Conservation (phyloP, 2,797 vertebrate species). For the Enteromius paludinosus region DNA sequence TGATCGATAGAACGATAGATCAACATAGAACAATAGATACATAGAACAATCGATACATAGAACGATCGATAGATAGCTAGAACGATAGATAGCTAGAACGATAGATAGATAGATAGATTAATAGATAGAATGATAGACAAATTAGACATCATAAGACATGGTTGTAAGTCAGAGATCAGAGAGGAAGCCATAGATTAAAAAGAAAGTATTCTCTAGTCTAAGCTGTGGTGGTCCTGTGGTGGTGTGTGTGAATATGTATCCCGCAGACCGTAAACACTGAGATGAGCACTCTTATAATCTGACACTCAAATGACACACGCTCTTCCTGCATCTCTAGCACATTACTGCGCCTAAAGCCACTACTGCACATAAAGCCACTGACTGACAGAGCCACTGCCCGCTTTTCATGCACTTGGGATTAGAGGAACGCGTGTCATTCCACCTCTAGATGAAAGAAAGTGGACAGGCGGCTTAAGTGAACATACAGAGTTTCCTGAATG, state of each 20-base stretch:
- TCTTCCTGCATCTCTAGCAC: conserved; percentile 46
- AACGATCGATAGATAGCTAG: too few species aligned
- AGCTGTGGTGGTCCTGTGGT: neutral
- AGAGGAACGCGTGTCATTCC: conserved; percentile 5
- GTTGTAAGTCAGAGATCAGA: neutral
- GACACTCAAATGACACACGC: conserved; percentile 51
- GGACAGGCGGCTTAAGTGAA: conserved; percentile 41
- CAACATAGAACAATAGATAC: neutral
- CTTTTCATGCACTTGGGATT: conserved; percentile 42
- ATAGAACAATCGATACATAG: neutral
- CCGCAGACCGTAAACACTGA: conserved; percentile 30
- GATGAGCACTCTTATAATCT: conserved; percentile 45
- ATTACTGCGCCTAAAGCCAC: conserved; percentile 29
- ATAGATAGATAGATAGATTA: too few species aligned
- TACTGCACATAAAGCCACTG: conserved; percentile 24
- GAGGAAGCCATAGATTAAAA: neutral
- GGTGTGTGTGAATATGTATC: conserved; percentile 18
- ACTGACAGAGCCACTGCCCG: conserved; percentile 25
- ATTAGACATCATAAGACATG: neutral
- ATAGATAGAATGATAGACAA: too few species aligned
- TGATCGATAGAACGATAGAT: neutral
- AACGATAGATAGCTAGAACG: too few species aligned
- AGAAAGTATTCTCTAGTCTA: neutral
- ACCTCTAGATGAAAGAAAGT: conserved; percentile 43
- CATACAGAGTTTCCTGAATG: conserved; percentile 25